Conservation (phyloP, 2,888 invertebrate species). For the Druceiella hillmani region DNA sequence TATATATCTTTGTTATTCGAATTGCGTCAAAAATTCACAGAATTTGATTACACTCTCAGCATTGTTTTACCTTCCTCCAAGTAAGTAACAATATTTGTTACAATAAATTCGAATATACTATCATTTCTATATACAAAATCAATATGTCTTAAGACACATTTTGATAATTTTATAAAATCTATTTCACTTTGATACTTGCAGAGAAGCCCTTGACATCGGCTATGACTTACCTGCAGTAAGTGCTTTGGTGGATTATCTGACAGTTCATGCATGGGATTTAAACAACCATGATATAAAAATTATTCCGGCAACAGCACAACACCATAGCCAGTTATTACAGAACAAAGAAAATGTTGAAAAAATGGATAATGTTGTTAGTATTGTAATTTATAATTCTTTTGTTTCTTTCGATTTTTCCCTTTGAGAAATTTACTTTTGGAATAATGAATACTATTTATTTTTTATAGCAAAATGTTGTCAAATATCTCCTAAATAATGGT, state of each 20-base stretch:
- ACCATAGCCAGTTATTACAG: too few species aligned
- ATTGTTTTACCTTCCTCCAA: slow-evolving; percentile 56
- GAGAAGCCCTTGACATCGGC: too few species aligned
- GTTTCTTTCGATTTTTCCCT: slow-evolving; percentile 2
- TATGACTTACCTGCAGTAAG: slow-evolving; percentile 57
- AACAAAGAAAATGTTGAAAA: slow-evolving; percentile 3
- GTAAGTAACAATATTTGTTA: slow-evolving; percentile 30
- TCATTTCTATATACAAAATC: too few species aligned
- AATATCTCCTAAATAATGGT: slow-evolving; percentile 59
- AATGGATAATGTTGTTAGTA: slow-evolving; percentile 40
- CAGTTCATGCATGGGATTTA: slow-evolving; percentile 62
- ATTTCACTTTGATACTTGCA: too few species aligned
- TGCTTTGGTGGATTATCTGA: slow-evolving; percentile 59
- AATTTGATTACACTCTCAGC: slow-evolving; percentile 51
- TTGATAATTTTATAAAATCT: too few species aligned
- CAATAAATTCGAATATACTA: too few species aligned
- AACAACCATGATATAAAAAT: slow-evolving; percentile 41
- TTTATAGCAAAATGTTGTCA: slow-evolving; percentile 60
- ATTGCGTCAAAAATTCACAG: slow-evolving; percentile 53
- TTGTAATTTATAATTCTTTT: slow-evolving; percentile 4
- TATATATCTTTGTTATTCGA: slow-evolving; percentile 55
- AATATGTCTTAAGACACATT: too few species aligned
- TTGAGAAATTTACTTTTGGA: neutral
- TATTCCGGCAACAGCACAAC: slow-evolving; percentile 44
- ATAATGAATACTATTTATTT: slow-evolving; percentile 9